A percentile compares a stretch with the other conserved stretches of the same genome.
These are phyloP conservation scores for Drosophila antonietae DNA, from an alignment of 2,888 invertebrate species.

Conservation along the genomic window DNA sequence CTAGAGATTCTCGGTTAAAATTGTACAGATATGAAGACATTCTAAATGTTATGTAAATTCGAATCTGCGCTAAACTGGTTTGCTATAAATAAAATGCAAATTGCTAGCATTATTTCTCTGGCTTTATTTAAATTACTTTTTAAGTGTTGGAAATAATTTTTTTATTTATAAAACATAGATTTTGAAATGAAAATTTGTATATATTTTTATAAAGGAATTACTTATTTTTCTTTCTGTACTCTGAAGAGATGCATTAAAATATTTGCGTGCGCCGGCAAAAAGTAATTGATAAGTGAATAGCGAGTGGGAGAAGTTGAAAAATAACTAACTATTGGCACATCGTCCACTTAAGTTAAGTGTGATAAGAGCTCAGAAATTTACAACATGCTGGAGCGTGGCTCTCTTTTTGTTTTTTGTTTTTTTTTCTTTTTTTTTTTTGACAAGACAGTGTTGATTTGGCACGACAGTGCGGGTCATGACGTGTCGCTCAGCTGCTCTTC, in stretches of 20 bases:
- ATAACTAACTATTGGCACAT: constrained; percentile 5
- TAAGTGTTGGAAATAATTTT: background rate
- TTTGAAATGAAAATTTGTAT: too few relatives aligned
- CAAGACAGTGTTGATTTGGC: constrained; percentile 58
- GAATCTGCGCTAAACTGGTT: constrained; percentile 1
- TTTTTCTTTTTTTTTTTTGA: constrained; percentile 6
- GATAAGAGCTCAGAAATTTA: constrained; percentile 58
- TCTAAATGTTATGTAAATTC: background rate
- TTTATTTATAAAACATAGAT: too few relatives aligned
- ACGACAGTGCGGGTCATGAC: constrained; percentile 53
- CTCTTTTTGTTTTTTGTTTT: constrained; percentile 1
- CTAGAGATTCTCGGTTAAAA: background rate
- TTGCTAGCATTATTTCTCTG: background rate
- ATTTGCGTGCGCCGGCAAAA: constrained; percentile 15
- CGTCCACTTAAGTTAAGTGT: constrained; percentile 27
- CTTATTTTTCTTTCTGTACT: background rate
- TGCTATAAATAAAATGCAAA: background rate
- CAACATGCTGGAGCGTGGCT: constrained; percentile 56
- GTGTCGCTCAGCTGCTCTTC: constrained; percentile 56
- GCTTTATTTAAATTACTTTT: background rate
- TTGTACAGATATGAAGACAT: background rate
- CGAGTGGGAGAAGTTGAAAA: background rate
- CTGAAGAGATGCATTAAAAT: background rate
- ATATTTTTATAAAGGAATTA: background rate
- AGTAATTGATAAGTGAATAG: constrained; percentile 9